A percentile compares a stretch with the other conserved stretches of the same genome.
These are phyloP conservation scores for Coenobita brevimanus DNA, from an alignment of 1,140 invertebrate genomes.

Conservation along the genomic window DNA sequence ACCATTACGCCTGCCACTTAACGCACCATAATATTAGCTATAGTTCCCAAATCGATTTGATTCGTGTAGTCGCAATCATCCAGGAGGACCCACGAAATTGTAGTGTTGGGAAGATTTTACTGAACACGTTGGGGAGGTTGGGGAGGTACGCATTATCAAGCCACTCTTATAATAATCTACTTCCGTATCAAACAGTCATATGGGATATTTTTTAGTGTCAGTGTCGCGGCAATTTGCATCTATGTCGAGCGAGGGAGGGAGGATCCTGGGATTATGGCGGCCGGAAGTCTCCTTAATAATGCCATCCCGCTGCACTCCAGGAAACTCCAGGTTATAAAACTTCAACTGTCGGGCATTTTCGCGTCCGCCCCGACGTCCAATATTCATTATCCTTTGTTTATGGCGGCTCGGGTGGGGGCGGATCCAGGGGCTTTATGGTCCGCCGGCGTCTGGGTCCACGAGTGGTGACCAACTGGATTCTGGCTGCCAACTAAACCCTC, in stretches of 20 bases:
- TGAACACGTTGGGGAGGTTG: too few species aligned
- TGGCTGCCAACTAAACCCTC: too few species aligned
- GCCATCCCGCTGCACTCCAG: slow-evolving; percentile 18
- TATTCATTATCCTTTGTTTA: slow-evolving; percentile 49
- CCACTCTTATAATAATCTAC: slow-evolving; percentile 24
- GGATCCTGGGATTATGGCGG: background rate
- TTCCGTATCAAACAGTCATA: slow-evolving; percentile 26
- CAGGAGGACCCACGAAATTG: too few species aligned
- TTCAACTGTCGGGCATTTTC: slow-evolving; percentile 30
- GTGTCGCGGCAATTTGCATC: background rate
- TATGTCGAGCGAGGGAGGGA: background rate
- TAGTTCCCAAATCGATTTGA: too few species aligned
- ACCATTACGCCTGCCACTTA: too few species aligned
- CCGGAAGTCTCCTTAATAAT: slow-evolving; percentile 50
- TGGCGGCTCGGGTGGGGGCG: slow-evolving; percentile 5
- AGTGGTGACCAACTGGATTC: too few species aligned
- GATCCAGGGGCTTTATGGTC: background rate
- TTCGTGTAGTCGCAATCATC: too few species aligned
- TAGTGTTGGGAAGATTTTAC: too few species aligned
- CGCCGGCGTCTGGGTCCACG: background rate
- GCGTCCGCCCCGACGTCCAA: slow-evolving; percentile 13
- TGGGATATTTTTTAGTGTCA: slow-evolving; percentile 2
- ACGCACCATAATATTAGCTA: too few species aligned
- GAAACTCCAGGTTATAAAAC: slow-evolving; percentile 52
- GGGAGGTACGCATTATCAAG: slow-evolving; percentile 9